Conservation (phyloP, 2,888 invertebrate species). For the Subacronicta megacephala region DNA sequence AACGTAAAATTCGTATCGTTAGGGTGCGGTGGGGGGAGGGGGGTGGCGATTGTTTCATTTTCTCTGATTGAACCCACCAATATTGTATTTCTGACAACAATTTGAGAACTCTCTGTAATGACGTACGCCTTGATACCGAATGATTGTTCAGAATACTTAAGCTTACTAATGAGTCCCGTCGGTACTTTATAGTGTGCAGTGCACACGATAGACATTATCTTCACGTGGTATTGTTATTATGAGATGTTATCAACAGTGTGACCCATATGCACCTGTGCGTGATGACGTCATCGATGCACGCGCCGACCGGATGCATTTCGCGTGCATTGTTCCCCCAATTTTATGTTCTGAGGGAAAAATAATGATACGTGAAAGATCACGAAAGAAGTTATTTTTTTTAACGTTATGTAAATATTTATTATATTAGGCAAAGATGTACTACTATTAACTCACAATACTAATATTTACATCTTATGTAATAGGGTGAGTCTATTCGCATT, state of each 20-base stretch:
- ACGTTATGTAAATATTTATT: no score
- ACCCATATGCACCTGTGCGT: background rate
- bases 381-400: no score
- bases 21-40: slow-evolving; percentile 20
- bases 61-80: slow-evolving; percentile 68
- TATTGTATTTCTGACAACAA: slow-evolving; percentile 69
- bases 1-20: slow-evolving; percentile 43
- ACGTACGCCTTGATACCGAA: slow-evolving; percentile 21
- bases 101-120: slow-evolving; percentile 47
- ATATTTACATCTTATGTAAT: no score
- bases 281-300: slow-evolving; percentile 3
- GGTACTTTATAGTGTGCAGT: background rate
- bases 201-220: background rate
- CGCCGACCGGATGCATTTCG: slow-evolving; percentile 2
- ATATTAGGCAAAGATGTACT: no score
- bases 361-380: no score
- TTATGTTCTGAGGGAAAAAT: background rate
- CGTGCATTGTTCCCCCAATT: background rate
- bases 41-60: slow-evolving; percentile 62
- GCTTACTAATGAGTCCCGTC: slow-evolving; percentile 1
- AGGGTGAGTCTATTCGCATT: no score
- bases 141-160: slow-evolving; percentile 4
- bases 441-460: no score
- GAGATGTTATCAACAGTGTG: background rate
- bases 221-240: background rate